Percentiles rank a stretch among this genome's conserved stretches.
Evolutionary conservation across 2,113 vertebrate genomes (phyloP).

Genomic region (Laticauda colubrina): DNA sequence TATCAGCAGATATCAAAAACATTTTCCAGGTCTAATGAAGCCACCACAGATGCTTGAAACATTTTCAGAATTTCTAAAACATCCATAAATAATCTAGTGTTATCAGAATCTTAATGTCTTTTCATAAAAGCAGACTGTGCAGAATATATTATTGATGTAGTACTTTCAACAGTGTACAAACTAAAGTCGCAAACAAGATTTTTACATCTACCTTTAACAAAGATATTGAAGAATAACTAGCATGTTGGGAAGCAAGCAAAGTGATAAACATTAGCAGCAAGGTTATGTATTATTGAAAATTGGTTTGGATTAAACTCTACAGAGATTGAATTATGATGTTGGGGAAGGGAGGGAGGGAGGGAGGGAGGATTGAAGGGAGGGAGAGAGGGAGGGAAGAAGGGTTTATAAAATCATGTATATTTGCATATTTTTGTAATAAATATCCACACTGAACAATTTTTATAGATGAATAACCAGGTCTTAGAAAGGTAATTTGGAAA

Average conservation of each 20-base stretch:
- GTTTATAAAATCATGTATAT: neutral
- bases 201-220: neutral
- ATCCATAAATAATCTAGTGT: neutral
- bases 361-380: neutral
- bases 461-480: constrained; percentile 10
- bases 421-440: neutral
- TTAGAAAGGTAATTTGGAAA: constrained; percentile 19
- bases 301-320: neutral
- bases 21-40: neutral
- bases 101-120: neutral
- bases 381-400: neutral
- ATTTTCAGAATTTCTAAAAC: neutral
- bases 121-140: neutral
- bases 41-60: neutral
- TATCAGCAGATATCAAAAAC: neutral
- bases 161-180: neutral
- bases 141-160: neutral
- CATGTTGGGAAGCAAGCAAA: neutral
- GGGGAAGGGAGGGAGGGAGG: neutral
- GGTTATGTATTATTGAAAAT: neutral
- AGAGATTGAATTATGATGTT: neutral
- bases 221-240: neutral
- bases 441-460: constrained; percentile 13
- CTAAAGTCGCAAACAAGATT: neutral
- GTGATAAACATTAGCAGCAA: neutral